A percentile compares a stretch with the other conserved stretches of the same genome.
These are phyloP conservation scores for Athene cunicularia DNA, from an alignment of 2,113 vertebrate species.

Conservation along the genomic window DNA sequence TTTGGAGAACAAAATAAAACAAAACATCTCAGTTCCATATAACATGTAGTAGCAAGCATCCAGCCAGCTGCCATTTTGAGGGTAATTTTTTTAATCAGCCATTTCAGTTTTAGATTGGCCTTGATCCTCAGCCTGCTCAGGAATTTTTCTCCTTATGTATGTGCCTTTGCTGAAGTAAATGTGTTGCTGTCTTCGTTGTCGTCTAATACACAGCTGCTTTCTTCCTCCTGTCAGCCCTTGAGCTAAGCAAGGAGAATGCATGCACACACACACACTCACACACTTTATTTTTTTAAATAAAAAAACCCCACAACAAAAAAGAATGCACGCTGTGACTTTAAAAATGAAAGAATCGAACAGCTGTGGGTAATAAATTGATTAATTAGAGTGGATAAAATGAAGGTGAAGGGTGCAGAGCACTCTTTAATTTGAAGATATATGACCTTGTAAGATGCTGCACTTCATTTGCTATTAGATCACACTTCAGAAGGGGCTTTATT, in stretches of 20 bases:
- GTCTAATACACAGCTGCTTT: conserved; percentile 19
- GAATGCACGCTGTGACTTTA: neutral
- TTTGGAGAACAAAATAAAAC: conserved; percentile 23
- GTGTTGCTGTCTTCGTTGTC: neutral
- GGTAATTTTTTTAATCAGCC: conserved; percentile 62
- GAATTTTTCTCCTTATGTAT: conserved; percentile 13
- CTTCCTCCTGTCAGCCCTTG: conserved; percentile 32
- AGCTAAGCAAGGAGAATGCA: neutral
- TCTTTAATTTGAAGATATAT: conserved; percentile 61
- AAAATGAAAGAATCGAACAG: conserved; percentile 28
- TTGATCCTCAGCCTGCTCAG: conserved; percentile 25
- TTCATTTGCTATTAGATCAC: conserved; percentile 65
- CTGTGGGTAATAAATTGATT: conserved; percentile 46
- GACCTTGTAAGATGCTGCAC: conserved; percentile 58
- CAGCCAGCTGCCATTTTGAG: conserved; percentile 68
- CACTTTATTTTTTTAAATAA: neutral
- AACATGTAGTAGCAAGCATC: conserved; percentile 38
- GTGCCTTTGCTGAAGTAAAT: conserved; percentile 34
- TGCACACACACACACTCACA: neutral
- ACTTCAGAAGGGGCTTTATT: conserved; percentile 61
- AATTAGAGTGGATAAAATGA: conserved; percentile 50
- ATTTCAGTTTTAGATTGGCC: conserved; percentile 57
- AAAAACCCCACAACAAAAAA: neutral
- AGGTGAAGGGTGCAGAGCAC: conserved; percentile 53
- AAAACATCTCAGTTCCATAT: neutral